phyloP scores from a whole-genome alignment of 2,888 invertebrate genomes.

The Nomada flava region DNA sequence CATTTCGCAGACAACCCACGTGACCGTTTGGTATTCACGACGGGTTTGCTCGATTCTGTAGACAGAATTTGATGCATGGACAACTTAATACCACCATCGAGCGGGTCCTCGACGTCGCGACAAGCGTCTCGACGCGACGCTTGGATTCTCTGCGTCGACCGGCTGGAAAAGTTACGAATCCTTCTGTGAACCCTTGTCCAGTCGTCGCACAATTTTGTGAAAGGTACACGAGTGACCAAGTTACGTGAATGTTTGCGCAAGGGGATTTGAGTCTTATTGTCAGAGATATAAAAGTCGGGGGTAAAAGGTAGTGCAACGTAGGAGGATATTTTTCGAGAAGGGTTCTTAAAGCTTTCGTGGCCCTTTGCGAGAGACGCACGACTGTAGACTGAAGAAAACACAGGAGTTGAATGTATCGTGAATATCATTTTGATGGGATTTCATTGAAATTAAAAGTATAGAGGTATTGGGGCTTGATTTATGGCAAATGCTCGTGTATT shows the following conservation, averaged over 20 bases:
- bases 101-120: conserved; percentile 40
- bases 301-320: neutral
- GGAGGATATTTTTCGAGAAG: too few species aligned
- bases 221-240: neutral
- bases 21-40: conserved; percentile 70
- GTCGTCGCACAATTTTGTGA: neutral
- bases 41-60: conserved; percentile 45
- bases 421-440: too few species aligned
- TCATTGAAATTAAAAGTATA: too few species aligned
- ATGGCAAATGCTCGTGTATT: too few species aligned
- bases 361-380: too few species aligned
- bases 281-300: neutral
- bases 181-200: neutral
- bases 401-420: too few species aligned
- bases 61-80: conserved; percentile 74
- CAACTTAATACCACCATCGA: conserved; percentile 68
- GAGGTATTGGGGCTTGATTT: too few species aligned
- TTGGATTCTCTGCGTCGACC: conserved; percentile 38
- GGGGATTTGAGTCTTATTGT: too few species aligned
- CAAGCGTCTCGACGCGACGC: conserved; percentile 24
- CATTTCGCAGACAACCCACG: conserved; percentile 49
- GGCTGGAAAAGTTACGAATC: neutral
- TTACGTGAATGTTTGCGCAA: neutral
- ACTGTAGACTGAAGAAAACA: too few species aligned
- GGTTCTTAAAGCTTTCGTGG: too few species aligned